Base-by-base conservation (phyloP, 2,113 vertebrate species). In the Lanius ludovicianus region DNA sequence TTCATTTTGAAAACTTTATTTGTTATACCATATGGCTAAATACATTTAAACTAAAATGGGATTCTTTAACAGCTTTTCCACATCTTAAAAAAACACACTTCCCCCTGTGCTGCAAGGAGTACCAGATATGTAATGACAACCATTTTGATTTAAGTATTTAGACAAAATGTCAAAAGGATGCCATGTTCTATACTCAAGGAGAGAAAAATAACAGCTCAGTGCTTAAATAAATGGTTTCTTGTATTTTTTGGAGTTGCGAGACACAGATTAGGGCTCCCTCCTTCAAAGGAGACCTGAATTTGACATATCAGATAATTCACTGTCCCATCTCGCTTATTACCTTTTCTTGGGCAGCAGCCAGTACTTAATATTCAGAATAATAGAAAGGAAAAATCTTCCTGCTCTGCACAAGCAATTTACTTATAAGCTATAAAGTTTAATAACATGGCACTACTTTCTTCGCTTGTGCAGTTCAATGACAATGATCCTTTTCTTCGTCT, bases 111-210 rank as follows among this genome's bases (percentile, higher is more conserved):
- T 89, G 50, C 35, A 57, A 63, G 23, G 30, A 90, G 73, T 78
- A 87, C 39, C 64, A 87, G 50, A 70, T 39, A 89, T 0, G 0
- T 63, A 92, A 67, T 81, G 55, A 87, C 89, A 94, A 77, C 46
- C 23, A 80, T 92, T 96, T 87, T 94, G 90, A 86, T 79, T 73
- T 93, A 93, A 59, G 69, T 52, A 75, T 89, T 93, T 84, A 52
- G 60, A 84, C 23, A 92, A 91, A 93, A 95, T 81, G 73, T 67
- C 89, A 93, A 39, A 86, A 84, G 42, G 47, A 90, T 89, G 47
- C 35, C 68, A 44, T 35, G 13, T 19, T 67, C 24, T 78, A 74
- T 75, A 81, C 8, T 52, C 13, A 52, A 83, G 80, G 21, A 70
- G 30, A 74, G 83, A 90, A 89, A 95, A 95, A 90, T 53, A 84